Evolutionary conservation across 2,797 vertebrate genomes (phyloP).

Genomic region (Eulemur coronatus): DNA sequence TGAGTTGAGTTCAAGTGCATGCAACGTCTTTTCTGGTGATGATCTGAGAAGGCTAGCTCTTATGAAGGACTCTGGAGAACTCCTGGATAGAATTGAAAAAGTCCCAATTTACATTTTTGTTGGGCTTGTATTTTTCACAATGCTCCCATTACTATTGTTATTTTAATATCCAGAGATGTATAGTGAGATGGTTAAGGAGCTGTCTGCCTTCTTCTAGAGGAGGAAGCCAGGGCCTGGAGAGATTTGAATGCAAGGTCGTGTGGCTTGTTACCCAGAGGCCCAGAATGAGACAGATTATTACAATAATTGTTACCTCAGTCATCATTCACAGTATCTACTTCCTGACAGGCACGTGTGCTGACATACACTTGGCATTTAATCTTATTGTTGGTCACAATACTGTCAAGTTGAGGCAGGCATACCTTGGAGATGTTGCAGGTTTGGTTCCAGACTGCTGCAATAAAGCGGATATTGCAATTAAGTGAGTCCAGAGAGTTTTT

Average conservation of each 20-base stretch:
- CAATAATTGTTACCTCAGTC: not conserved
- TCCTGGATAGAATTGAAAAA: not conserved
- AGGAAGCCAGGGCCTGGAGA: not conserved
- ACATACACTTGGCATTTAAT: not conserved
- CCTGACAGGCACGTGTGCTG: not conserved
- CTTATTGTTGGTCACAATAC: not conserved
- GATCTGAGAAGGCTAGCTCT: not conserved
- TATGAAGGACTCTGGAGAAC: not conserved
- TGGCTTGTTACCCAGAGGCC: not conserved
- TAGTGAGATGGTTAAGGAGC: not conserved
- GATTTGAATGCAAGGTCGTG: not conserved
- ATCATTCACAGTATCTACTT: not conserved
- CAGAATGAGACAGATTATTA: not conserved
- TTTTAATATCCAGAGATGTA: not conserved
- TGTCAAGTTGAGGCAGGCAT: not conserved
- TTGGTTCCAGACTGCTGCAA: not conserved
- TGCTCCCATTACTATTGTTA: not conserved
- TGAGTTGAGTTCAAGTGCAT: not conserved
- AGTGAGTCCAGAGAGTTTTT: not conserved
- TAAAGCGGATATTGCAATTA: not conserved
- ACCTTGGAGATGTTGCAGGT: not conserved
- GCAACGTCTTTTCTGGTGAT: not conserved
- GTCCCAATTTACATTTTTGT: not conserved
- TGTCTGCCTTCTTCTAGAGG: not conserved
- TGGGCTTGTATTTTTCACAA: not conserved